Evolutionary conservation across 2,797 vertebrate genomes (phyloP).

Genomic region (Bradypodion ventrale): DNA sequence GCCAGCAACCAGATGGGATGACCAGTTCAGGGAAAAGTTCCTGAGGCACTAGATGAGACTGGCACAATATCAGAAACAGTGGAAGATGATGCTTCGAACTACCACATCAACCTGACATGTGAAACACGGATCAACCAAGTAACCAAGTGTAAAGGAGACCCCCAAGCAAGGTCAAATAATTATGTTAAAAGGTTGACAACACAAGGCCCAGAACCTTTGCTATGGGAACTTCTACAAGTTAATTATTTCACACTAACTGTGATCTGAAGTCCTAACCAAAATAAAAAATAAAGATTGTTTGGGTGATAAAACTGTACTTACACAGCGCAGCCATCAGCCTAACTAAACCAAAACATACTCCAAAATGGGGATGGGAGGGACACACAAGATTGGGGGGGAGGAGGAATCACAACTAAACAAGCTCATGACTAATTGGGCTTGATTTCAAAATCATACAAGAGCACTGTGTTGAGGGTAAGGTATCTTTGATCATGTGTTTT

Average conservation of each 20-base stretch:
- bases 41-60: too few relatives aligned
- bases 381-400: neutral
- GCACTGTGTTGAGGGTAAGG: too few relatives aligned
- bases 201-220: neutral
- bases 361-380: neutral
- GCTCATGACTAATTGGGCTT: too few relatives aligned
- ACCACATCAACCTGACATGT: too few relatives aligned
- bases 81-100: too few relatives aligned
- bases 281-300: neutral
- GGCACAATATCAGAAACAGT: too few relatives aligned
- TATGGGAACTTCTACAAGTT: neutral
- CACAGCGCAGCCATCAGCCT: slow-evolving; percentile 6
- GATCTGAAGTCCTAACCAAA: neutral
- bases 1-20: too few relatives aligned
- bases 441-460: too few relatives aligned
- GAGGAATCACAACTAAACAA: neutral
- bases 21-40: too few relatives aligned
- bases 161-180: neutral
- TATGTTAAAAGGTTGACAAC: neutral
- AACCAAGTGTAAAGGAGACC: too few relatives aligned
- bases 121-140: too few relatives aligned
- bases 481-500: too few relatives aligned
- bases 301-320: neutral
- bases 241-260: neutral
- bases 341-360: slow-evolving; percentile 18